A percentile compares a stretch with the other conserved stretches of the same genome.
Evolutionary conservation across 2,113 vertebrate species (phyloP).

Genomic region (Tupaia chinensis): DNA sequence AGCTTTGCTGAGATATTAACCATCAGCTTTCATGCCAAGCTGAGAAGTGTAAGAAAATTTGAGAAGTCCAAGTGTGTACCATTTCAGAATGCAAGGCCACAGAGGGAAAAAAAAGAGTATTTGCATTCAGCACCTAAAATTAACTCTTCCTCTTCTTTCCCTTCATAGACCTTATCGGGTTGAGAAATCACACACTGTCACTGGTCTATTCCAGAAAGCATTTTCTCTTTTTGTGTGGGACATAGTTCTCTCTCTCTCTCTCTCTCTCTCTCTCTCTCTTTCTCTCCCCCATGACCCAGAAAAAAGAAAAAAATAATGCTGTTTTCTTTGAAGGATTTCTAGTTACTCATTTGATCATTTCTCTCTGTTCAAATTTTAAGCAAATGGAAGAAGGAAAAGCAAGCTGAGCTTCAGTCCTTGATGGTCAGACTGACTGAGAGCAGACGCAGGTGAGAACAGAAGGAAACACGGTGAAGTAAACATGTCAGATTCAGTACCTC

Average conservation of each 20-base stretch:
- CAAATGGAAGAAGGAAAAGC: conserved; percentile 8
- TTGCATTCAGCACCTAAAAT: conserved; percentile 70
- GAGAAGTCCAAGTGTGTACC: conserved; percentile 80
- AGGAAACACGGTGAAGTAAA: not conserved
- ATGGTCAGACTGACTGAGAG: not conserved
- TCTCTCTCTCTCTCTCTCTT: not conserved
- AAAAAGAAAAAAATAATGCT: conserved; percentile 42
- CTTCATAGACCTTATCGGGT: conserved; percentile 81
- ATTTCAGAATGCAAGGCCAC: conserved; percentile 82
- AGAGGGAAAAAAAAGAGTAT: conserved; percentile 75
- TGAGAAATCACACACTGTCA: conserved; percentile 75
- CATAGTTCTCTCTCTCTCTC: not conserved
- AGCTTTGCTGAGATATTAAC: conserved; percentile 56
- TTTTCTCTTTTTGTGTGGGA: conserved; percentile 25
- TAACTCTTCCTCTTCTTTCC: conserved; percentile 80
- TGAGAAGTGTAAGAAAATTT: conserved; percentile 82
- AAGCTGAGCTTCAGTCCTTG: conserved; percentile 16
- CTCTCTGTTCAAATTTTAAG: not conserved
- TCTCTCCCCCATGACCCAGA: not conserved
- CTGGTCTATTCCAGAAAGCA: conserved; percentile 57
- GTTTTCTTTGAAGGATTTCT: conserved; percentile 50
- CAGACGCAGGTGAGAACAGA: not conserved
- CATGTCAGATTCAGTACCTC: not conserved
- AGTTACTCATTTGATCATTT: conserved; percentile 52
- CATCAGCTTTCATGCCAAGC: conserved; percentile 65